Percentiles rank a stretch among this genome's conserved stretches.
These are phyloP conservation scores for Adelosebastes latens DNA, from an alignment of 2,797 vertebrate species.

Conservation along the genomic window DNA sequence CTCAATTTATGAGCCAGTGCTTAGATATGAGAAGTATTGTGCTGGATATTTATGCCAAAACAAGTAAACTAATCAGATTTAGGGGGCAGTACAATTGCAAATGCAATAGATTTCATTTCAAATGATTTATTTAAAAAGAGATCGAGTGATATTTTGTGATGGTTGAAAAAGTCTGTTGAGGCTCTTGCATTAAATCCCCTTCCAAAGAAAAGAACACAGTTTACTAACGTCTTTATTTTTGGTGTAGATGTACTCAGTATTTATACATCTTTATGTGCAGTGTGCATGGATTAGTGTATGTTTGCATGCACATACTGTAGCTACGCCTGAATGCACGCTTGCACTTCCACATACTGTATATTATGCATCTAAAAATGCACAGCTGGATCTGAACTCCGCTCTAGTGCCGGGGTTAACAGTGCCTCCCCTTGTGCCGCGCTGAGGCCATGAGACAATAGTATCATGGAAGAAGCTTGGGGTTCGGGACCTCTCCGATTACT, in stretches of 20 bases:
- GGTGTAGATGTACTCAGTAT: not conserved
- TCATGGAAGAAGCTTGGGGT: constrained; percentile 20
- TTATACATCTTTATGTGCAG: not conserved
- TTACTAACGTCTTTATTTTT: constrained; percentile 35
- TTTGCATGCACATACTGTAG: constrained; percentile 16
- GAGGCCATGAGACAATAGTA: constrained; percentile 27
- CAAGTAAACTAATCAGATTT: constrained; percentile 80
- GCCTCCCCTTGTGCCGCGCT: not conserved
- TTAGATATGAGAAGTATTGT: constrained; percentile 62
- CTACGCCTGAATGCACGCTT: constrained; percentile 20
- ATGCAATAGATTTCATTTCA: constrained; percentile 50
- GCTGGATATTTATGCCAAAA: constrained; percentile 69
- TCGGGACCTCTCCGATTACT: constrained; percentile 32
- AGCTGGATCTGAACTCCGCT: not conserved
- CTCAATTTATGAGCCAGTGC: constrained; percentile 64
- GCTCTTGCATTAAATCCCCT: constrained; percentile 6
- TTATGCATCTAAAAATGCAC: constrained; percentile 17
- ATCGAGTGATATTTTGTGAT: constrained; percentile 62
- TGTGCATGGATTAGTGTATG: not conserved
- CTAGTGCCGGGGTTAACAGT: not conserved
- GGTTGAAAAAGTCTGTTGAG: constrained; percentile 43
- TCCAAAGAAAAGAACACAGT: constrained; percentile 51
- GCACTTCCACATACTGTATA: constrained; percentile 8
- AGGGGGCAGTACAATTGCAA: constrained; percentile 48
- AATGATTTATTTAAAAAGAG: constrained; percentile 69